Evolutionary conservation across 2,888 invertebrate species (phyloP).

Genomic region (Mimumesa dahlbomi): DNA sequence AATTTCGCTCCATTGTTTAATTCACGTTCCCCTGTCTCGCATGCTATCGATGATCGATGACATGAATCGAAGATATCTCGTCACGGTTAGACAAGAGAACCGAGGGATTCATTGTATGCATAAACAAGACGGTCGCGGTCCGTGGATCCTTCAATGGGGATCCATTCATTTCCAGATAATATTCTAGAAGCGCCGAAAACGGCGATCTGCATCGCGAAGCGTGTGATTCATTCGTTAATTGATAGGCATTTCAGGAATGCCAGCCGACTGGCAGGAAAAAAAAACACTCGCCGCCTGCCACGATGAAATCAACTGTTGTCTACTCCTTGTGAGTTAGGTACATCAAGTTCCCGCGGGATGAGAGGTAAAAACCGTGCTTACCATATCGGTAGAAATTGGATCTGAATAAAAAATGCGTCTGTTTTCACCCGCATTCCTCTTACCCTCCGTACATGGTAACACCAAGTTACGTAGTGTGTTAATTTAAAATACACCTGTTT

Average conservation of each 20-base stretch:
- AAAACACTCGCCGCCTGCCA: not conserved
- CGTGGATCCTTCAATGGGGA: constrained; percentile 39
- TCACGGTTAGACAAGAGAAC: constrained; percentile 25
- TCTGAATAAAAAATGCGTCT: too few species aligned
- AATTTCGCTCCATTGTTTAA: not conserved
- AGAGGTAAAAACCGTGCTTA: too few species aligned
- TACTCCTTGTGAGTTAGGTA: not conserved
- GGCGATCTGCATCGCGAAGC: constrained; percentile 45
- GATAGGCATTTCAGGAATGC: constrained; percentile 37
- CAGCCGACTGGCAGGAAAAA: constrained; percentile 3
- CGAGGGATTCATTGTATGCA: constrained; percentile 35
- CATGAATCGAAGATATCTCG: constrained; percentile 18
- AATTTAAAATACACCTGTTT: too few species aligned
- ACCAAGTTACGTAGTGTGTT: too few species aligned
- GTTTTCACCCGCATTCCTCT: too few species aligned
- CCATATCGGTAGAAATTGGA: too few species aligned
- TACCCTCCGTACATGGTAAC: too few species aligned
- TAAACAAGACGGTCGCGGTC: constrained; percentile 22
- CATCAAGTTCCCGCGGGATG: not conserved
- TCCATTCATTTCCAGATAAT: constrained; percentile 35
- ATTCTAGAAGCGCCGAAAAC: constrained; percentile 9
- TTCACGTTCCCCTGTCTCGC: not conserved
- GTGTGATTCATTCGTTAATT: constrained; percentile 46
- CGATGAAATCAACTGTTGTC: not conserved
- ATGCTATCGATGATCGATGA: constrained; percentile 34